Percentiles rank a stretch among this genome's conserved stretches.
Evolutionary conservation across 2,797 vertebrate species (phyloP).

Genomic region (Poeciliopsis gracilis): DNA sequence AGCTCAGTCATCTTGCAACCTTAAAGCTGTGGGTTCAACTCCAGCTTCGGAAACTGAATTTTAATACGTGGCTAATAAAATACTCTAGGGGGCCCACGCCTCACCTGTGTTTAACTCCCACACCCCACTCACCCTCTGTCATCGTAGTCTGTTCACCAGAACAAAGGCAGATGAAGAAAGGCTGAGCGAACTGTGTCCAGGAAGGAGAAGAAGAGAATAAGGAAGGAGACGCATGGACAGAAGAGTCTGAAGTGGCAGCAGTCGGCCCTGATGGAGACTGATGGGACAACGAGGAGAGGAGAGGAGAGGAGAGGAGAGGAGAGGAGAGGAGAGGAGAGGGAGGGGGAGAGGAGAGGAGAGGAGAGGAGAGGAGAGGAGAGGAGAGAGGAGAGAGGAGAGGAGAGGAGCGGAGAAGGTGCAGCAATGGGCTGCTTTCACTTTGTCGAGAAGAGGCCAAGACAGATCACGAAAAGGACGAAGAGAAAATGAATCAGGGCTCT

Average conservation of each 20-base stretch:
- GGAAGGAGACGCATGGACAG: constrained; percentile 76
- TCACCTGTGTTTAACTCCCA: constrained; percentile 18
- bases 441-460: constrained; percentile 60
- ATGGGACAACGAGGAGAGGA: constrained; percentile 75
- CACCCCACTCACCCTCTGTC: constrained; percentile 19
- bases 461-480: constrained; percentile 46
- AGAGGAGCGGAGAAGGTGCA: constrained; percentile 66
- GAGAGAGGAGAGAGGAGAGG: too few relatives aligned
- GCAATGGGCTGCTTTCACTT: constrained; percentile 44
- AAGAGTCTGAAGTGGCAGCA: constrained; percentile 78
- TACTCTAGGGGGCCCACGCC: constrained; percentile 23
- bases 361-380: too few relatives aligned
- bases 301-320: too few relatives aligned
- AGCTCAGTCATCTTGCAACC: background rate
- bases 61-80: constrained; percentile 29
- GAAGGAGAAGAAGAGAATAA: constrained; percentile 48
- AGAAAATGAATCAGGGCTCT: constrained; percentile 67
- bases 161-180: constrained; percentile 60
- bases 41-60: background rate
- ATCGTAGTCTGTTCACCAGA: constrained; percentile 37
- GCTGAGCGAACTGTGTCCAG: constrained; percentile 40
- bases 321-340: too few relatives aligned
- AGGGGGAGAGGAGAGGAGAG: too few relatives aligned
- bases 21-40: background rate
- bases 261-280: constrained; percentile 79